A percentile compares a stretch with the other conserved stretches of the same genome.
These are phyloP conservation scores for Anarhynchus alexandrinus DNA, from an alignment of 2,113 vertebrate species.

Conservation along the genomic window DNA sequence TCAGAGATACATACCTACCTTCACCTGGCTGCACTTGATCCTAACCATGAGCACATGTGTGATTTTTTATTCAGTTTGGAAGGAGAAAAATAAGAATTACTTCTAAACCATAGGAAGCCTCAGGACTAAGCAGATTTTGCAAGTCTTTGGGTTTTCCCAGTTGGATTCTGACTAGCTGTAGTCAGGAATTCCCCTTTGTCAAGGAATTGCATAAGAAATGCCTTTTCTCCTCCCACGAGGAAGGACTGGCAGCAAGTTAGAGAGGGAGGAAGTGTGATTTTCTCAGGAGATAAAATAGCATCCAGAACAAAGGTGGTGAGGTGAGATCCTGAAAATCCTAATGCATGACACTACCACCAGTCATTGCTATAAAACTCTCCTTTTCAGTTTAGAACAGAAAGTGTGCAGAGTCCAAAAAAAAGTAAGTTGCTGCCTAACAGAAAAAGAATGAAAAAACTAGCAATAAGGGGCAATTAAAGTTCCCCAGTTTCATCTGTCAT, in stretches of 20 bases:
- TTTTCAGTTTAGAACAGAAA: background rate
- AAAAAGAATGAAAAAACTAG: background rate
- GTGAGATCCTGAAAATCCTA: constrained; percentile 38
- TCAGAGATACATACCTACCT: background rate
- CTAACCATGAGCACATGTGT: background rate
- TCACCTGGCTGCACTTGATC: background rate
- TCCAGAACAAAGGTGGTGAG: constrained; percentile 34
- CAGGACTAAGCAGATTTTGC: background rate
- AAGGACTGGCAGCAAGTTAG: background rate
- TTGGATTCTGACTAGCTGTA: background rate
- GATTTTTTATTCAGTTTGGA: background rate
- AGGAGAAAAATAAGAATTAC: background rate
- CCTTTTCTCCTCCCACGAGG: background rate
- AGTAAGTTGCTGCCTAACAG: background rate
- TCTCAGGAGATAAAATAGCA: constrained; percentile 27
- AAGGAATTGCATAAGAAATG: background rate
- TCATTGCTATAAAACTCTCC: background rate
- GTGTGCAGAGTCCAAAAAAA: background rate
- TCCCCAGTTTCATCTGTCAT: background rate
- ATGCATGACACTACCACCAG: background rate
- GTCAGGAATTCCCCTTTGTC: background rate
- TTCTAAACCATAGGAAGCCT: background rate
- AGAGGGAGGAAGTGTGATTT: constrained; percentile 15
- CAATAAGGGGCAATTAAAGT: background rate
- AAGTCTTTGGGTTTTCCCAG: background rate